These are phyloP conservation scores for Hemitrygon akajei DNA, from an alignment of 2,797 vertebrate genomes.

Conservation along the genomic window DNA sequence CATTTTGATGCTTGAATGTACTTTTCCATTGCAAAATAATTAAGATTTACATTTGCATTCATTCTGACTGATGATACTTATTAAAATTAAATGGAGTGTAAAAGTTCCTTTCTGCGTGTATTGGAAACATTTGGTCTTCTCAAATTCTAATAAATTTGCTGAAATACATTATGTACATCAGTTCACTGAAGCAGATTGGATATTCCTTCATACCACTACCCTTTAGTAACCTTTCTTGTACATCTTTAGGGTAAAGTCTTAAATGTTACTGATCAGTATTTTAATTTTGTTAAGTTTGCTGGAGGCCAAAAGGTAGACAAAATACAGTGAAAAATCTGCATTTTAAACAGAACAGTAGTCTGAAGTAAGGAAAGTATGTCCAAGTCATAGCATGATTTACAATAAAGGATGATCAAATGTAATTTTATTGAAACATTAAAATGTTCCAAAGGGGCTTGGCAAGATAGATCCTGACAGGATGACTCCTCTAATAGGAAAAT, in stretches of 20 bases:
- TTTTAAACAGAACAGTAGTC: background rate
- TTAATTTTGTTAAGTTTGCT: background rate
- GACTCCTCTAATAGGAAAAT: no score
- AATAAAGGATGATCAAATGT: background rate
- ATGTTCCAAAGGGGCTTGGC: no score
- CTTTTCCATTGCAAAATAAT: background rate
- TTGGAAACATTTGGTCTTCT: background rate
- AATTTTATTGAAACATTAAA: no score
- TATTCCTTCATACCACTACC: background rate
- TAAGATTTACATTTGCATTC: slow-evolving; percentile 1
- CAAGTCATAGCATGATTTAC: background rate
- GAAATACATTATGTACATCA: background rate
- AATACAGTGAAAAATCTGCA: background rate
- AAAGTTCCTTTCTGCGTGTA: background rate
- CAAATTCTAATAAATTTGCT: background rate
- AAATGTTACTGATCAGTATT: background rate
- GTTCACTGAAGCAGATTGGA: background rate
- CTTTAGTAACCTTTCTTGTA: background rate
- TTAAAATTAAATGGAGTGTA: background rate
- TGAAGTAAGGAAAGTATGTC: background rate
- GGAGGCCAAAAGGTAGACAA: background rate
- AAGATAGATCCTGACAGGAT: no score
- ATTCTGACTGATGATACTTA: background rate
- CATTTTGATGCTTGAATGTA: background rate
- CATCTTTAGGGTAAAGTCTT: background rate